A percentile compares a stretch with the other conserved stretches of the same genome.
Conservation (phyloP, 2,113 vertebrate species). For the Phoenicopterus ruber region DNA sequence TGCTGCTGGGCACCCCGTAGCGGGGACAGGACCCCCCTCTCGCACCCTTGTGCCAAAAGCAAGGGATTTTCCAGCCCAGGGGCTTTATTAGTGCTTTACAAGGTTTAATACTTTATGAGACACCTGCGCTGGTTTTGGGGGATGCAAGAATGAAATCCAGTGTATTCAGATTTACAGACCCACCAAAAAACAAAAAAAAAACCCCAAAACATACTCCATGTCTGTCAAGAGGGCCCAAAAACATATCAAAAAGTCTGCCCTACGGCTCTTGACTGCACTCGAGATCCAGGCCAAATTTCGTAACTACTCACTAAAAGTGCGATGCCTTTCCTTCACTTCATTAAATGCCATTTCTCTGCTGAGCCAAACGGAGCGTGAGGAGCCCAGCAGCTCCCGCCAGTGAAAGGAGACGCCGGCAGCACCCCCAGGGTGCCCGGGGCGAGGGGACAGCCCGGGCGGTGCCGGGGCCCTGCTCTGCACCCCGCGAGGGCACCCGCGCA, state of each 20-base stretch:
- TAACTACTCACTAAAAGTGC: not conserved
- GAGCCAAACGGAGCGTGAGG: fast-evolving
- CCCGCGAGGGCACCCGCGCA: fast-evolving
- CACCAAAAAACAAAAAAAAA: not conserved
- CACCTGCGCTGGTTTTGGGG: not conserved
- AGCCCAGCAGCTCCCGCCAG: not conserved
- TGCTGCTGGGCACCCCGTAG: fast-evolving
- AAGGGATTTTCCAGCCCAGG: not conserved
- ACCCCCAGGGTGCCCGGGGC: fast-evolving
- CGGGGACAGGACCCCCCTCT: not conserved
- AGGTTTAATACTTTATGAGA: not conserved
- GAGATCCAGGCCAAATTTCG: not conserved
- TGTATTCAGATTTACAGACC: not conserved
- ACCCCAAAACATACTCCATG: not conserved
- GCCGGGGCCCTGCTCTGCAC: too few species aligned
- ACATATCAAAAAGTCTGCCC: not conserved
- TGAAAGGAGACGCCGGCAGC: not conserved
- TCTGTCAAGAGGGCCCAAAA: not conserved
- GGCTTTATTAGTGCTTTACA: not conserved
- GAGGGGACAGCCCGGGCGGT: fast-evolving
- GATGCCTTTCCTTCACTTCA: not conserved
- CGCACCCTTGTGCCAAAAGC: not conserved
- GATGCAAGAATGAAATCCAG: not conserved
- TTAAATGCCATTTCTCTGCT: not conserved
- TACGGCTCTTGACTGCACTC: not conserved